A percentile compares a stretch with the other conserved stretches of the same genome.
These are phyloP conservation scores for Serrognathus titanus DNA, from an alignment of 2,888 invertebrate species.

Conservation along the genomic window DNA sequence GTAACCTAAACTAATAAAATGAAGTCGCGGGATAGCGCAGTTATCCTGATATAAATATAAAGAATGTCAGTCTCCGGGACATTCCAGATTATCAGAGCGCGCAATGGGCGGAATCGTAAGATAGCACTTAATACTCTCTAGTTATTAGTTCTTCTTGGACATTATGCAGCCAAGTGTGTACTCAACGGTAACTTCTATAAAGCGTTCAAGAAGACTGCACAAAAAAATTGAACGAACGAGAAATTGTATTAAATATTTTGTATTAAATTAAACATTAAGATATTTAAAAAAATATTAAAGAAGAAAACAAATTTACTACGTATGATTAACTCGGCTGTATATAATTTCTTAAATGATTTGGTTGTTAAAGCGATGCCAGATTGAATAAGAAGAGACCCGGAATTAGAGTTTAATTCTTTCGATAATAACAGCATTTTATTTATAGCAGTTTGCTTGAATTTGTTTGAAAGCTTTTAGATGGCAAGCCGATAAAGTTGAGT, in stretches of 20 bases:
- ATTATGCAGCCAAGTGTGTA: slow-evolving; percentile 26
- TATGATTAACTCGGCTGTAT: too few species aligned
- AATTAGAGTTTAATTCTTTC: too few species aligned
- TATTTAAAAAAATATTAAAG: too few species aligned
- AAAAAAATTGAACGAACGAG: too few species aligned
- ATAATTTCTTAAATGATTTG: too few species aligned
- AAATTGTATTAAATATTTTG: too few species aligned
- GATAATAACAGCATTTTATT: too few species aligned
- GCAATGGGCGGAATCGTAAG: slow-evolving; percentile 40
- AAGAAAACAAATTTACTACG: too few species aligned
- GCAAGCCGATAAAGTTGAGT: slow-evolving; percentile 2
- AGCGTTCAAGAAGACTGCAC: neutral
- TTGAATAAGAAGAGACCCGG: too few species aligned
- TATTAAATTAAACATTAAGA: too few species aligned
- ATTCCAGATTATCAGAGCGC: slow-evolving; percentile 34
- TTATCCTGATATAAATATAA: slow-evolving; percentile 29
- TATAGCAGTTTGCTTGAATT: too few species aligned
- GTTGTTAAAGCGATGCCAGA: too few species aligned
- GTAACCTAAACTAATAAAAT: slow-evolving; percentile 1
- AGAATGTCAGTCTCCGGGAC: slow-evolving; percentile 31
- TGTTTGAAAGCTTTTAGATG: neutral
- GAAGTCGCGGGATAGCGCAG: neutral
- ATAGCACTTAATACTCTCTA: slow-evolving; percentile 41
- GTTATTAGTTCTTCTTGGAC: slow-evolving; percentile 34
- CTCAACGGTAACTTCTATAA: slow-evolving; percentile 19